Evolutionary conservation across 2,113 vertebrate genomes (phyloP).

Genomic region (Megalops atlanticus): DNA sequence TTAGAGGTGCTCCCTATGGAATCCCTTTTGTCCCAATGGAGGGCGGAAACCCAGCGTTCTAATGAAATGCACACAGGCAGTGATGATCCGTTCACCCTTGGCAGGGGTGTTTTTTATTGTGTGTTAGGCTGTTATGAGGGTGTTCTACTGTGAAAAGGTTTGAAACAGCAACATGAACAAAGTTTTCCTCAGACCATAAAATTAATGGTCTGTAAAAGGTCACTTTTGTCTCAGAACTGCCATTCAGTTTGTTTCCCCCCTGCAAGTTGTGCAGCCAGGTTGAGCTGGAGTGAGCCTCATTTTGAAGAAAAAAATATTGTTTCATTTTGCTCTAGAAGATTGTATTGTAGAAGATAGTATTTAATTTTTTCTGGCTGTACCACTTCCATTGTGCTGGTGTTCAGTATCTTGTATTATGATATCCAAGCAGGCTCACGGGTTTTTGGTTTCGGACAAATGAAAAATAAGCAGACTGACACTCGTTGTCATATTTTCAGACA

Average conservation of each 20-base stretch:
- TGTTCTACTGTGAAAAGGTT: constrained; percentile 33
- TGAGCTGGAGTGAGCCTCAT: constrained; percentile 12
- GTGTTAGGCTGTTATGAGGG: neutral
- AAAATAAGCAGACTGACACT: neutral
- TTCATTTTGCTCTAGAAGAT: neutral
- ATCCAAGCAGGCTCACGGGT: neutral
- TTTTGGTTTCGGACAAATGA: neutral
- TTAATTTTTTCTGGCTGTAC: neutral
- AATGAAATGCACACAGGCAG: constrained; percentile 19
- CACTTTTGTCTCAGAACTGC: constrained; percentile 59
- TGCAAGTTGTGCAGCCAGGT: neutral
- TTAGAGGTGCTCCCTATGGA: neutral
- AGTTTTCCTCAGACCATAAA: constrained; percentile 48
- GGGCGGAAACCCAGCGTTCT: neutral
- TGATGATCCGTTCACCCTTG: constrained; percentile 14
- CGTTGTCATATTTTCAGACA: neutral
- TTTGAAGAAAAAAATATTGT: neutral
- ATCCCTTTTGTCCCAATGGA: neutral
- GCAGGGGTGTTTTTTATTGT: neutral
- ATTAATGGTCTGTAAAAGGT: constrained; percentile 68
- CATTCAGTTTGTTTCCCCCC: constrained; percentile 36
- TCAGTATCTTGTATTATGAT: neutral
- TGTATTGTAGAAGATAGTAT: neutral
- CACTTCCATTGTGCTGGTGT: neutral
- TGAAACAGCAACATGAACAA: constrained; percentile 35